These are phyloP conservation scores for Linurgus olivaceus DNA, from an alignment of 2,797 vertebrate species.

Conservation along the genomic window DNA sequence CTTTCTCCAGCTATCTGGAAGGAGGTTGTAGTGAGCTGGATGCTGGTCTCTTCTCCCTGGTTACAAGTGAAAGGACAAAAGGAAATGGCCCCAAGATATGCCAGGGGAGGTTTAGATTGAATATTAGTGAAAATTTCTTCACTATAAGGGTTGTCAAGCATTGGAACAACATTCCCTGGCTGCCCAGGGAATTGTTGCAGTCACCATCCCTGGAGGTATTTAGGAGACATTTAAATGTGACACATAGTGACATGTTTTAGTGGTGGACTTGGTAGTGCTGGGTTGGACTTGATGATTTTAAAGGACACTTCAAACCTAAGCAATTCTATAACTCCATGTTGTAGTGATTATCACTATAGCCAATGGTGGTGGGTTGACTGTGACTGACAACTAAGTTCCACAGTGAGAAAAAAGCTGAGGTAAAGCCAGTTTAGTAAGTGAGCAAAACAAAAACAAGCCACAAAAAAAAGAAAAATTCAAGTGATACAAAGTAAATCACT, in stretches of 20 bases:
- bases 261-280: not conserved
- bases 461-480: rapidly evolving
- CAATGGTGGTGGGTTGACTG: not conserved
- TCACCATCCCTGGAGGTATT: not conserved
- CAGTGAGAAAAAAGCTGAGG: not conserved
- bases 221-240: not conserved
- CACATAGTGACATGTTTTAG: not conserved
- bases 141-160: not conserved
- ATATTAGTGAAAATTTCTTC: not conserved
- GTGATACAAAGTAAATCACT: not conserved
- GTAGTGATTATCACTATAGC: not conserved
- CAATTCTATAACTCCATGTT: not conserved
- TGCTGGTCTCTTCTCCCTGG: not conserved
- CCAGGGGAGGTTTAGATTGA: not conserved
- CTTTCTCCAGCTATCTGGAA: not conserved
- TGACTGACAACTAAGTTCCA: not conserved
- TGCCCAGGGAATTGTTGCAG: not conserved
- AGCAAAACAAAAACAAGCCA: not conserved
- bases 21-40: not conserved
- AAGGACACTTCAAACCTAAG: not conserved
- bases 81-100: not conserved
- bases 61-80: not conserved
- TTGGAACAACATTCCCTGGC: not conserved
- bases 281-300: not conserved
- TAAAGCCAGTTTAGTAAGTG: not conserved